Conservation (phyloP, 2,113 vertebrate genomes). For the Pipra filicauda region DNA sequence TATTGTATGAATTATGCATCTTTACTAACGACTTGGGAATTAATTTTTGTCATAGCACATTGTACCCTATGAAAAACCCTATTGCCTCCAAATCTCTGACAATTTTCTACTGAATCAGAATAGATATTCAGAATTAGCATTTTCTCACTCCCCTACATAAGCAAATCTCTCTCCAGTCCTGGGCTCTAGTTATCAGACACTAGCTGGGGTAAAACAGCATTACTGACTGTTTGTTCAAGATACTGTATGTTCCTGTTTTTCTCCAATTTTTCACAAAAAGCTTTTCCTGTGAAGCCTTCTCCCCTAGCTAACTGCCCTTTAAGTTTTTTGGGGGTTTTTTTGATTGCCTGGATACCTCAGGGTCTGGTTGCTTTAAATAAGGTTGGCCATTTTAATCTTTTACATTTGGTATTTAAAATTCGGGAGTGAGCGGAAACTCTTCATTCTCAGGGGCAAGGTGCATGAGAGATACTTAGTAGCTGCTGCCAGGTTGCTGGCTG, state of each 20-base stretch:
- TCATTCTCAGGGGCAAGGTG: neutral
- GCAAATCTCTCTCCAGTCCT: neutral
- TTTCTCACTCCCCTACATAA: neutral
- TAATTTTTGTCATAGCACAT: neutral
- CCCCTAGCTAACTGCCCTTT: neutral
- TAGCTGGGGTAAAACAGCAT: neutral
- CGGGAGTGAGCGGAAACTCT: neutral
- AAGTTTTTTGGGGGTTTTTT: neutral
- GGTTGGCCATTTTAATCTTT: neutral
- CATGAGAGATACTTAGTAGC: neutral
- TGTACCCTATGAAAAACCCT: neutral
- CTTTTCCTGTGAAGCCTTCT: neutral
- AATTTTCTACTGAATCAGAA: neutral
- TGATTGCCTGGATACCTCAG: neutral
- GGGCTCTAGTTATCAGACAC: neutral
- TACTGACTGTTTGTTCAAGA: neutral
- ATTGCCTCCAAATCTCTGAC: neutral
- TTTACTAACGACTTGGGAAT: neutral
- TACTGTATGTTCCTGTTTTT: neutral
- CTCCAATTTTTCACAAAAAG: neutral
- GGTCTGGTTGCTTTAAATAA: neutral
- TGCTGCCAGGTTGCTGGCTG: neutral
- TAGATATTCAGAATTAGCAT: neutral
- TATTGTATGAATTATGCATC: neutral
- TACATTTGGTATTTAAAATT: neutral